These are phyloP conservation scores for Rissa tridactyla DNA, from an alignment of 2,113 vertebrate genomes.

Conservation along the genomic window DNA sequence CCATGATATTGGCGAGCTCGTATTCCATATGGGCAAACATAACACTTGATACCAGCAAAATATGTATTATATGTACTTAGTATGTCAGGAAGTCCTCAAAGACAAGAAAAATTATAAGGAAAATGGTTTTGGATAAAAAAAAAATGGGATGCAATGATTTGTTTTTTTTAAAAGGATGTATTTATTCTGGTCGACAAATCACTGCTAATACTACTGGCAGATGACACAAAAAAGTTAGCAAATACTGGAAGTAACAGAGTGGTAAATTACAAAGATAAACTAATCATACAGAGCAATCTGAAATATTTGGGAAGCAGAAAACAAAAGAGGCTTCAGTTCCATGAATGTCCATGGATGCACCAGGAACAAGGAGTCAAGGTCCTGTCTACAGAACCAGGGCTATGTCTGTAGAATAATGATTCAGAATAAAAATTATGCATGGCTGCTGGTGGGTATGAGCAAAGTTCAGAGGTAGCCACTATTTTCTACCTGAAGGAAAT, in stretches of 20 bases:
- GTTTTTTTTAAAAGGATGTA: neutral
- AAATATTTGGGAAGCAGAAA: neutral
- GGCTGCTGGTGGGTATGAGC: neutral
- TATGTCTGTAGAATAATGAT: neutral
- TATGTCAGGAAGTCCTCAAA: neutral
- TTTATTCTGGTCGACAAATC: neutral
- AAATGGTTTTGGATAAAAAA: neutral
- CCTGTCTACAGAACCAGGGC: neutral
- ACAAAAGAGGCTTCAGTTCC: neutral
- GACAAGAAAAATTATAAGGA: neutral
- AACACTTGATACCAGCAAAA: neutral
- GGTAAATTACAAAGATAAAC: neutral
- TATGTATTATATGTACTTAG: neutral
- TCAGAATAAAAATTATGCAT: neutral
- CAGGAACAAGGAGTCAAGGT: neutral
- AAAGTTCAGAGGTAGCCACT: neutral
- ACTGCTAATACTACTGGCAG: neutral
- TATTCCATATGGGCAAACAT: neutral
- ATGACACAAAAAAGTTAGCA: neutral
- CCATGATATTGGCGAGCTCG: neutral
- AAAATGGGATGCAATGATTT: neutral
- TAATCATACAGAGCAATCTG: neutral
- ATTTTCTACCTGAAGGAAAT: neutral
- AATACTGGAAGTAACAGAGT: neutral
- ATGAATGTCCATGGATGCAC: neutral